Percentiles rank a stretch among this genome's conserved stretches.
Conservation (phyloP, 2,113 vertebrate species). For the Patagioenas fasciata region DNA sequence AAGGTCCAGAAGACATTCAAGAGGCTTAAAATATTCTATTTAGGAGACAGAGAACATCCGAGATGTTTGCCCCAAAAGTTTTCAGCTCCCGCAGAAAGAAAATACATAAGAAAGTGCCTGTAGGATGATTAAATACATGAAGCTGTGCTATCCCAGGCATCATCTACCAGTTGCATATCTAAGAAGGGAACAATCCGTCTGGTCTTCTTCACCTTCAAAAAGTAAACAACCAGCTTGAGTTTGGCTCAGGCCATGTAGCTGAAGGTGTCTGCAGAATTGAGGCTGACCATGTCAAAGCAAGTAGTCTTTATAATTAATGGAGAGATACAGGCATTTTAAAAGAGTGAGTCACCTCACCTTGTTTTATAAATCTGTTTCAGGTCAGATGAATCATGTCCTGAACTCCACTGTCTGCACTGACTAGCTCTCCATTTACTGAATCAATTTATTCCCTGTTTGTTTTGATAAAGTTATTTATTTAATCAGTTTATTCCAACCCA, state of each 20-base stretch:
- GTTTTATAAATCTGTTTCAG: not conserved
- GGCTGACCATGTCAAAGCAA: not conserved
- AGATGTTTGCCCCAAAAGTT: not conserved
- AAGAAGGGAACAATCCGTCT: not conserved
- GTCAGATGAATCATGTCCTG: slow-evolving; percentile 33
- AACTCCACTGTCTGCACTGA: slow-evolving; percentile 1
- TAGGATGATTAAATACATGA: not conserved
- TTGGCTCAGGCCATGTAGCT: not conserved
- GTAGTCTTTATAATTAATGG: not conserved
- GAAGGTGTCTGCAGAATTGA: not conserved
- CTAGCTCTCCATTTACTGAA: slow-evolving; percentile 36
- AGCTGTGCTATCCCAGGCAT: not conserved
- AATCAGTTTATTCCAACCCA: not conserved
- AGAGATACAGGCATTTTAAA: not conserved
- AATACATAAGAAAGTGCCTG: not conserved
- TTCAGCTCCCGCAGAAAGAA: not conserved
- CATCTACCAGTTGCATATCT: too few relatives aligned
- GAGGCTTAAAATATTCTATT: not conserved
- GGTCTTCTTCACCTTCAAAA: not conserved
- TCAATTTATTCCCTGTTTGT: not conserved
- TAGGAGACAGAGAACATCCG: not conserved
- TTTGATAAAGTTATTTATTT: slow-evolving; percentile 42
- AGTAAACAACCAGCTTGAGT: not conserved
- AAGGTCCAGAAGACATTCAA: not conserved
- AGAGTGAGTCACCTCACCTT: slow-evolving; percentile 29